Evolutionary conservation across 2,113 vertebrate species (phyloP), one percentile per base, ranked within the genome.

Genomic region (Steatornis caripensis): DNA sequence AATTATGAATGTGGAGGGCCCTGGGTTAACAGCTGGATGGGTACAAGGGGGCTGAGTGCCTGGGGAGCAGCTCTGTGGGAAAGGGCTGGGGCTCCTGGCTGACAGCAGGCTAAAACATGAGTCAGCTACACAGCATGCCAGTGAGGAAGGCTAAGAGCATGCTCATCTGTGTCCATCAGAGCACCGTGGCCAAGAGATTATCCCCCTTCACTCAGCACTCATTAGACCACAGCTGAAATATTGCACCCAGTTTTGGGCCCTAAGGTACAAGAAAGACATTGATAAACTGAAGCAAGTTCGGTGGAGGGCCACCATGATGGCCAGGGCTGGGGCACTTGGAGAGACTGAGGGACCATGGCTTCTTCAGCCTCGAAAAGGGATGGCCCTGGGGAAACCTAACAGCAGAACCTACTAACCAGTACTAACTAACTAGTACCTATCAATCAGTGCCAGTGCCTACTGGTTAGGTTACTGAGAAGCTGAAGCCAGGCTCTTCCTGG

Each of bases 31-130:
- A 64, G 30, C 75, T 71, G 34, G 10, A 16, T 66, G 39, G 30
- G 13, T 41, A 3, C 4, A 4, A 7, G 26, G 22, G 9, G 14
- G 16, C 43, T 79, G 46, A 49, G 45, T 0, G 0, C 11, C 19
- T 72, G 57, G 11, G 49, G 21, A 58, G 22, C 24, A 45, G 37
- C 20, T 87, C 68, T 75, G 12, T 2, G 5, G 60, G 65, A 45
- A 62, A 41, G 32, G 32, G 18, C 55, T 37, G 34, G 26, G 34
- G 30, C 43, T 81, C 6, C 12, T 58, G 61, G 45, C 54, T 87
- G 48, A 17, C 41, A 83, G 19, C 32, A 62, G 76, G n/a, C 43
- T 60, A 21, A 54, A 83, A 46, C 29, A 7, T 3, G 39, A 26
- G 76, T 36, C 60, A 60, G 7, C 49, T n/a, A 21, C n/a, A 5